Evolutionary conservation across 2,113 vertebrate genomes (phyloP).

Genomic region (Phalacrocorax carbo): DNA sequence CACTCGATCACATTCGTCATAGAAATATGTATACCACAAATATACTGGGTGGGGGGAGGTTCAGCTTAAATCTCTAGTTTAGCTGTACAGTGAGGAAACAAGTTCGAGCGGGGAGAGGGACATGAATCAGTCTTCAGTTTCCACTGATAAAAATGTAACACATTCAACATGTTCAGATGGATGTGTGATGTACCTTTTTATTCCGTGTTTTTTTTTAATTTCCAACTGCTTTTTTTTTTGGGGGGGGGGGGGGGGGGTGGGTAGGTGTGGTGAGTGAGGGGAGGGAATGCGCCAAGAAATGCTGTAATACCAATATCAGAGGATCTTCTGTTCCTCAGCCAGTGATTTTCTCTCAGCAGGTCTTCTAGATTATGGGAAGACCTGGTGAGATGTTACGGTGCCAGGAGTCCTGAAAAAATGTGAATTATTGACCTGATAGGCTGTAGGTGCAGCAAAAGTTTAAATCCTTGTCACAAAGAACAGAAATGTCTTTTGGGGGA

Average conservation of each 20-base stretch:
- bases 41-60: neutral
- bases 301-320: neutral
- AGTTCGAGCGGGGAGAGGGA: neutral
- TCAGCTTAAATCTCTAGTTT: neutral
- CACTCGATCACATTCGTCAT: neutral
- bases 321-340: neutral
- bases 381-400: neutral
- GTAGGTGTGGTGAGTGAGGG: too few relatives aligned
- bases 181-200: neutral
- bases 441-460: constrained; percentile 29
- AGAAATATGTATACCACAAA: neutral
- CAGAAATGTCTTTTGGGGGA: neutral
- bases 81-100: neutral
- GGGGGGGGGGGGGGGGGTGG: accelerated
- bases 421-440: constrained; percentile 50
- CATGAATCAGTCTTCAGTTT: neutral
- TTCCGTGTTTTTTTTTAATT: neutral
- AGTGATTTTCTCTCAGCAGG: neutral
- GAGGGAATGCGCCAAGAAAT: neutral
- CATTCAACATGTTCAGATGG: neutral
- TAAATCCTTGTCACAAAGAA: constrained; percentile 50
- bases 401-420: neutral
- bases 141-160: neutral
- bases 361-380: neutral
- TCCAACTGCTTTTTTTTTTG: neutral